Percentiles rank a stretch among this genome's conserved stretches.
phyloP scores from a whole-genome alignment of 1,140 invertebrate genomes.

The Drosophila yakuba region DNA sequence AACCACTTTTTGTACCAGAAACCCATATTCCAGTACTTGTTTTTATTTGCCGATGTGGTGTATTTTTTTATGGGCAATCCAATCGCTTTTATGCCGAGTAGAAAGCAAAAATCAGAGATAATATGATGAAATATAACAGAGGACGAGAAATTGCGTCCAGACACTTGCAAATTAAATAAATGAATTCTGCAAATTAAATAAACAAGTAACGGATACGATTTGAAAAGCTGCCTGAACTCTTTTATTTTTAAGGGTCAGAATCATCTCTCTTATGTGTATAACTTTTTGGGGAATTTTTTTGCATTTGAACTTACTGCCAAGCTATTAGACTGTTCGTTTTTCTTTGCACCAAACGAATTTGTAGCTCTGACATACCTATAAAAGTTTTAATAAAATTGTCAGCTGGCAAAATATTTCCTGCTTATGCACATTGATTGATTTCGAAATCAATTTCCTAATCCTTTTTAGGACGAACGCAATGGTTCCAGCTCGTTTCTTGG shows the following conservation, averaged over 20 bases:
- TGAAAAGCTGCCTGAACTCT: too few relatives aligned
- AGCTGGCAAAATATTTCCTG: conserved; percentile 4
- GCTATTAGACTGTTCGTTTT: neutral
- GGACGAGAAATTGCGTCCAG: neutral
- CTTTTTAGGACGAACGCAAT: neutral
- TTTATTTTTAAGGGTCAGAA: too few relatives aligned
- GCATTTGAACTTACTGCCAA: neutral
- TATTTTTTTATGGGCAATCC: conserved; percentile 15
- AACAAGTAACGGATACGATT: neutral
- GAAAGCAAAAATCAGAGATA: conserved; percentile 3
- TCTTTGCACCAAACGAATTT: neutral
- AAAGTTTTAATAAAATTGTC: conserved; percentile 42
- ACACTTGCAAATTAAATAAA: neutral
- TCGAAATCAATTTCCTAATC: conserved; percentile 51
- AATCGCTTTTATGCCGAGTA: conserved; percentile 9
- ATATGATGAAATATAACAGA: neutral
- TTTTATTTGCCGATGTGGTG: conserved; percentile 10
- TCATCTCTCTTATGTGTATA: too few relatives aligned
- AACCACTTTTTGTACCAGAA: conserved; percentile 15
- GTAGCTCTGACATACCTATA: neutral
- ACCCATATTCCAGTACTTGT: conserved; percentile 2
- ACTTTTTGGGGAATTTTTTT: neutral
- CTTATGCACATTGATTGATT: conserved; percentile 44
- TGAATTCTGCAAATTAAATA: neutral
- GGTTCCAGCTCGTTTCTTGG: neutral